Evolutionary conservation across 2,113 vertebrate species (phyloP).

Genomic region (Tamias sibiricus): DNA sequence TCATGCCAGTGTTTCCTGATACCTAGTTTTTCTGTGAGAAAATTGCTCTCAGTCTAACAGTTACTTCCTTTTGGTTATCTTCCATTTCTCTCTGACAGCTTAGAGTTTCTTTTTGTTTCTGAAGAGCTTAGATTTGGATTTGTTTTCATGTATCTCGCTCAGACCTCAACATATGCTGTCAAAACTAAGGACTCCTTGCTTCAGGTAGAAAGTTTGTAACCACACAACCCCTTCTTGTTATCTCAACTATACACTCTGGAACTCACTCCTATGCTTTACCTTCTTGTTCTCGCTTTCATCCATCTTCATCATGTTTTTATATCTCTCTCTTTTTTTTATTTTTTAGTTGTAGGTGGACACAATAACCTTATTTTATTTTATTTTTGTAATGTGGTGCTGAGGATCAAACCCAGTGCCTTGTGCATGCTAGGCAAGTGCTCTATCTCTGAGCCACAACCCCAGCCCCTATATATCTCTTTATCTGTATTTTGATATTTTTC

Average conservation of each 20-base stretch:
- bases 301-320: background rate
- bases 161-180: background rate
- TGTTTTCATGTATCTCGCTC: slow-evolving; percentile 19
- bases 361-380: too few relatives aligned
- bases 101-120: slow-evolving; percentile 14
- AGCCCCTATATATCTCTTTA: background rate
- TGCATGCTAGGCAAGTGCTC: too few relatives aligned
- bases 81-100: background rate
- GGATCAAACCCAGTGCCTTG: too few relatives aligned
- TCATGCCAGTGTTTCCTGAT: background rate
- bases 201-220: background rate
- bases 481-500: slow-evolving; percentile 36
- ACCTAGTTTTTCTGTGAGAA: slow-evolving; percentile 50
- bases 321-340: background rate
- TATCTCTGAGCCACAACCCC: too few relatives aligned
- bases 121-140: slow-evolving; percentile 1
- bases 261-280: background rate
- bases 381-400: too few relatives aligned
- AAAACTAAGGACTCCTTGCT: slow-evolving; percentile 12
- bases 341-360: too few relatives aligned
- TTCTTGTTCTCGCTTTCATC: background rate
- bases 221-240: background rate
- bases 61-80: background rate
- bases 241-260: background rate
- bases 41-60: slow-evolving; percentile 4